Evolutionary conservation across 2,888 invertebrate genomes (phyloP).

Genomic region (Drosophila falleni): DNA sequence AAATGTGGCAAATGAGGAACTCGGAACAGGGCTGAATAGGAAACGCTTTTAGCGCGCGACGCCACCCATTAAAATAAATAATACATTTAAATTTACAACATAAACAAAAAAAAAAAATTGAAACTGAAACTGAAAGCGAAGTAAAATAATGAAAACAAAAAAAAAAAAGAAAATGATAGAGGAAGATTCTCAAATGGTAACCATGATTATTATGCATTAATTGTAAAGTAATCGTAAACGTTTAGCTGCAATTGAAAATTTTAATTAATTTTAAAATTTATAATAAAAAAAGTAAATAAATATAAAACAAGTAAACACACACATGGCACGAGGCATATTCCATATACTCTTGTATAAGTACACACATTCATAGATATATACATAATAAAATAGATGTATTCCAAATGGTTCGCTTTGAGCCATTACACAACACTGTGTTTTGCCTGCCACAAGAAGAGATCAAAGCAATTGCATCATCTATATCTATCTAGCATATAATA

Average conservation of each 20-base stretch:
- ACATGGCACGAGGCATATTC: slow-evolving; percentile 25
- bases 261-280: slow-evolving; percentile 60
- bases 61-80: slow-evolving; percentile 70
- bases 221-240: slow-evolving; percentile 64
- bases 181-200: slow-evolving; percentile 29
- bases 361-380: neutral
- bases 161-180: neutral
- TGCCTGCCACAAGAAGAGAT: slow-evolving; percentile 30
- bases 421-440: slow-evolving; percentile 11
- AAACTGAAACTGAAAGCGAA: slow-evolving; percentile 15
- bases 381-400: slow-evolving; percentile 26
- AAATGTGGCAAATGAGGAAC: neutral
- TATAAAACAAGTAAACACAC: slow-evolving; percentile 11
- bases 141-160: slow-evolving; percentile 10
- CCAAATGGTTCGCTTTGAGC: slow-evolving; percentile 21
- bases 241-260: slow-evolving; percentile 78
- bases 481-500: slow-evolving; percentile 38
- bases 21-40: slow-evolving; percentile 13
- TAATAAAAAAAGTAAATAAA: slow-evolving; percentile 17
- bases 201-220: slow-evolving; percentile 47
- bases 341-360: slow-evolving; percentile 13
- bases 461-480: slow-evolving; percentile 41
- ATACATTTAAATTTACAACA: slow-evolving; percentile 47
- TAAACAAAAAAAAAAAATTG: neutral
- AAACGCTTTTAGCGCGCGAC: slow-evolving; percentile 80